phyloP scores from a whole-genome alignment of 2,797 vertebrate genomes.

The Oreortyx pictus region DNA sequence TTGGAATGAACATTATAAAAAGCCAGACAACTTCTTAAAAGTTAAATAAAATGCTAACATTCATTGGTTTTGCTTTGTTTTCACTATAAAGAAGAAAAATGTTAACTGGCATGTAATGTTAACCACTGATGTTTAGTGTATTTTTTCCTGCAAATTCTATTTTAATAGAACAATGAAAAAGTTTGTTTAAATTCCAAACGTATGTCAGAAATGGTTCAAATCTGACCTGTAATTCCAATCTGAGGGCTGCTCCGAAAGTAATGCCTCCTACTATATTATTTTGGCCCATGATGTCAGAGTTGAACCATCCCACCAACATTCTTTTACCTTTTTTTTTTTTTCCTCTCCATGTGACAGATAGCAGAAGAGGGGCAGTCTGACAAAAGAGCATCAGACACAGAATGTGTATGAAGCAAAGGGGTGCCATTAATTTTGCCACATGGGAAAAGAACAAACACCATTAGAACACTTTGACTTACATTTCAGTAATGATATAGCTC shows the following conservation, averaged over 20 bases:
- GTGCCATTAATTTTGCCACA: no score
- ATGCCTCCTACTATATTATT: no score
- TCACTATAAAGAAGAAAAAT: not conserved
- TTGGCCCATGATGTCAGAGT: no score
- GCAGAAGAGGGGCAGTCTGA: no score
- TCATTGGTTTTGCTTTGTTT: not conserved
- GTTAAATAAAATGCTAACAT: not conserved
- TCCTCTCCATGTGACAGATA: no score
- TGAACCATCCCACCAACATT: no score
- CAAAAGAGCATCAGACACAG: no score
- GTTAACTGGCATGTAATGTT: not conserved
- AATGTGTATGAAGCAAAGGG: no score
- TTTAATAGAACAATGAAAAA: not conserved
- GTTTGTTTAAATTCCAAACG: not conserved
- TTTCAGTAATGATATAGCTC: slow-evolving; percentile 31
- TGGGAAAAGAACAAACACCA: not conserved
- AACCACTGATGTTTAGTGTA: not conserved
- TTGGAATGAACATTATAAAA: not conserved
- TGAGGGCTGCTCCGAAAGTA: no score
- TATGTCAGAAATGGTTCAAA: not conserved
- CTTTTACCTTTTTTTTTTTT: no score
- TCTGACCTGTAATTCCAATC: not conserved
- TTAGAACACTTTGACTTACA: not conserved
- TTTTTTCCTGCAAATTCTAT: not conserved
- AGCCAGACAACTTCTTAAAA: slow-evolving; percentile 25